Percentiles rank a stretch among this genome's conserved stretches.
Evolutionary conservation across 2,888 invertebrate species (phyloP).

Genomic region (Matsumyia berberina): DNA sequence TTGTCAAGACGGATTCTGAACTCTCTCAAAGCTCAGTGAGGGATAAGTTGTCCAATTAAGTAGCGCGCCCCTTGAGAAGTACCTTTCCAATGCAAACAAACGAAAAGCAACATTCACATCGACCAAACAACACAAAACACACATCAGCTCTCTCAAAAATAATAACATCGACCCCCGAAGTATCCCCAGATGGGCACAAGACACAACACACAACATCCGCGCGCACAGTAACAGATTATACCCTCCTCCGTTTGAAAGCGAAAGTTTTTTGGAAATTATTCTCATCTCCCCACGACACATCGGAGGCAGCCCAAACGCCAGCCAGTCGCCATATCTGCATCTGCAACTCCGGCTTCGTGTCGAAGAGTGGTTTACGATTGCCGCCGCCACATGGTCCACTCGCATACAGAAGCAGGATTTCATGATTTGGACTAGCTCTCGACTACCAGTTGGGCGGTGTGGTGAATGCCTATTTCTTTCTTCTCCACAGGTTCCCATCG

Average conservation of each 20-base stretch:
- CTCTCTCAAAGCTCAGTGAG: slow-evolving; percentile 10
- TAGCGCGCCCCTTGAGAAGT: slow-evolving; percentile 40
- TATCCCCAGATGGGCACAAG: too few relatives aligned
- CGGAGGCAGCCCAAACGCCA: slow-evolving; percentile 41
- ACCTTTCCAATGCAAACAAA: slow-evolving; percentile 37
- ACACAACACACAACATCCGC: not conserved
- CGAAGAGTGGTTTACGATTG: slow-evolving; percentile 41
- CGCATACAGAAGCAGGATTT: slow-evolving; percentile 48
- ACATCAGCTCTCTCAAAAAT: slow-evolving; percentile 48
- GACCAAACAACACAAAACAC: slow-evolving; percentile 3
- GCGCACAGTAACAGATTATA: slow-evolving; percentile 26
- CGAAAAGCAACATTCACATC: slow-evolving; percentile 37
- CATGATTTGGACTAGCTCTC: slow-evolving; percentile 33
- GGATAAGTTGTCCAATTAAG: slow-evolving; percentile 37
- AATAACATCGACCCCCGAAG: slow-evolving; percentile 51
- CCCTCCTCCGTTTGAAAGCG: slow-evolving; percentile 69
- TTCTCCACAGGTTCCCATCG: slow-evolving; percentile 51
- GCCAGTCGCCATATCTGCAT: slow-evolving; percentile 57
- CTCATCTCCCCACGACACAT: slow-evolving; percentile 28
- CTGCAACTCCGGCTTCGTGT: slow-evolving; percentile 39
- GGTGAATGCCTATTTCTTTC: slow-evolving; percentile 53
- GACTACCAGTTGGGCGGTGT: slow-evolving; percentile 44
- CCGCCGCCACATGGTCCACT: slow-evolving; percentile 31
- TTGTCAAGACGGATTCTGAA: slow-evolving; percentile 32
- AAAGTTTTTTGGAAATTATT: slow-evolving; percentile 69